These are phyloP conservation scores for Drosophila chauvacae DNA, from an alignment of 1,140 invertebrate species.

Conservation along the genomic window DNA sequence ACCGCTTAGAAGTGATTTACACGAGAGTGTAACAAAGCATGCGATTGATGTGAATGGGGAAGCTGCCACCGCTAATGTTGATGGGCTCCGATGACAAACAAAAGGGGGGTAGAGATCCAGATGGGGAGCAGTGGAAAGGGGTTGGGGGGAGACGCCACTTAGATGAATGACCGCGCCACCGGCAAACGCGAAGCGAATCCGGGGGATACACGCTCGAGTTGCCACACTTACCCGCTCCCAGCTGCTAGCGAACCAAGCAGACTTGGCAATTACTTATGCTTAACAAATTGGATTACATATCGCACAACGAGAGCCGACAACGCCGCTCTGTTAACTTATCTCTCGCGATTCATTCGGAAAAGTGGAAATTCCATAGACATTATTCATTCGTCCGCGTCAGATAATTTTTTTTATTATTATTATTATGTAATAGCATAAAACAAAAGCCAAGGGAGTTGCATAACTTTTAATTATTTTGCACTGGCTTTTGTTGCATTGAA, in stretches of 20 bases:
- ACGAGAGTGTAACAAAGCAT: conserved; percentile 51
- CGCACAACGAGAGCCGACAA: conserved; percentile 14
- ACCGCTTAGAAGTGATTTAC: conserved; percentile 65
- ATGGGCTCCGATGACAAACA: conserved; percentile 21
- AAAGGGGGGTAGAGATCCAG: conserved; percentile 2
- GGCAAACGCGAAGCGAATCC: conserved; percentile 9
- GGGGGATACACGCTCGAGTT: conserved; percentile 48
- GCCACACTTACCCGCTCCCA: conserved; percentile 20
- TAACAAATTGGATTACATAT: conserved; percentile 54
- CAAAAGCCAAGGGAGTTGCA: neutral
- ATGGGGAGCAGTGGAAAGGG: neutral
- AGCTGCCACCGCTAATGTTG: conserved; percentile 16
- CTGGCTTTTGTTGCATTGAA: neutral
- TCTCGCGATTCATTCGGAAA: conserved; percentile 41
- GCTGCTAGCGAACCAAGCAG: neutral
- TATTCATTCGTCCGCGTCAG: conserved; percentile 11
- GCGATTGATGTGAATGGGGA: conserved; percentile 46
- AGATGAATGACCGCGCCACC: conserved; percentile 42
- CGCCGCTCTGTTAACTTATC: conserved; percentile 18
- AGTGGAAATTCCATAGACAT: conserved; percentile 25
- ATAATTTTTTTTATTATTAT: conserved; percentile 5
- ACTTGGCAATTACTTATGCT: conserved; percentile 56
- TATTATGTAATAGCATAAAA: conserved; percentile 12
- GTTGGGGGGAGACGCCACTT: conserved; percentile 9
- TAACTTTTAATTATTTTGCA: conserved; percentile 5